A percentile compares a stretch with the other conserved stretches of the same genome.
Conservation (phyloP, 2,888 invertebrate genomes). For the Coecobrya sp. region DNA sequence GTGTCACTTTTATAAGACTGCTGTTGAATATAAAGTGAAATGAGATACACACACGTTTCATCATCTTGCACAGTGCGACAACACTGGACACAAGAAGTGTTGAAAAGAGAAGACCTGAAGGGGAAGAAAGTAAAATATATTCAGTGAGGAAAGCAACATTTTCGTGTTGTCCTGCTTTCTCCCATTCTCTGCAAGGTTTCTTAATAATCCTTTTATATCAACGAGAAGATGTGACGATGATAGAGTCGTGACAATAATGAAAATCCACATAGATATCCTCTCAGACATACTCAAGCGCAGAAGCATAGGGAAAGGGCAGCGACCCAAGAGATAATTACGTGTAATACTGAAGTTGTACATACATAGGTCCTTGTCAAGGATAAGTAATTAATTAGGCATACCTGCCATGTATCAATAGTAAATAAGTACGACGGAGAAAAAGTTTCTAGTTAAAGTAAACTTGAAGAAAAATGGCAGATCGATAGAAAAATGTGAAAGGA, state of each 20-base stretch:
- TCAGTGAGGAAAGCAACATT: not conserved
- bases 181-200: not conserved
- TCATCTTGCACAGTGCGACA: not conserved
- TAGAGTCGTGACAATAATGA: not conserved
- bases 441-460: not conserved
- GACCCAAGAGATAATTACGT: not conserved
- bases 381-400: constrained; percentile 30
- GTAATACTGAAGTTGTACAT: not conserved
- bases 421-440: not conserved
- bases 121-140: not conserved
- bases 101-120: not conserved
- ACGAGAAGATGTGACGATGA: not conserved
- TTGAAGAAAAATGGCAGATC: not conserved
- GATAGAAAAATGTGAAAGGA: not conserved
- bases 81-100: not conserved
- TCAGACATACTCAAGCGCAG: not conserved
- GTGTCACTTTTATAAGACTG: not conserved
- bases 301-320: not conserved
- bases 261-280: not conserved
- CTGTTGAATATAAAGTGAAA: constrained; percentile 35
- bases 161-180: not conserved
- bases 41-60: constrained; percentile 25
- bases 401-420: not conserved
- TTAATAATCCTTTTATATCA: constrained; percentile 23
- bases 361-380: not conserved